Percentiles rank a stretch among this genome's conserved stretches.
Conservation (phyloP, 1,140 invertebrate species). For the Procambarus clarkii region DNA sequence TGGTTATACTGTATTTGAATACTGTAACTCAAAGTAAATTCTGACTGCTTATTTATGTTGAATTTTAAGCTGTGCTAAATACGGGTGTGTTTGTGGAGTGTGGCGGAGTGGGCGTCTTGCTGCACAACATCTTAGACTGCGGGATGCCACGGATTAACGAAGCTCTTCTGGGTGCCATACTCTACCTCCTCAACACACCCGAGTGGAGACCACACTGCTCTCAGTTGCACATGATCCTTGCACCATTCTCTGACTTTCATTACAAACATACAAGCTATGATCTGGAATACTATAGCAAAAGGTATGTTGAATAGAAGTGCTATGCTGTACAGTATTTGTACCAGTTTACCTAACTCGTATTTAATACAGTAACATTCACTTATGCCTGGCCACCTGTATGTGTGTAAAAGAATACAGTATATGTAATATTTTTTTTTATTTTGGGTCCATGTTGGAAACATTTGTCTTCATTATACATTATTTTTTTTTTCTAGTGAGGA, state of each 20-base stretch:
- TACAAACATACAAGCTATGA: constrained; percentile 78
- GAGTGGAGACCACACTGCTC: constrained; percentile 84
- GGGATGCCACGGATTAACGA: constrained; percentile 84
- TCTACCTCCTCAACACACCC: constrained; percentile 91
- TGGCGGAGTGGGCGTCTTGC: constrained; percentile 88
- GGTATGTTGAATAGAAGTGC: constrained; percentile 5
- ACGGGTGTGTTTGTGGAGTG: constrained; percentile 86
- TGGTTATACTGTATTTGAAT: too few relatives aligned
- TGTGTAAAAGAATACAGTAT: too few relatives aligned
- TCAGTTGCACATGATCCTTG: constrained; percentile 88
- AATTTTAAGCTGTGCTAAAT: constrained; percentile 85
- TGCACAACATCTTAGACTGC: constrained; percentile 87
- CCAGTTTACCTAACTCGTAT: too few relatives aligned
- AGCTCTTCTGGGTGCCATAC: constrained; percentile 89
- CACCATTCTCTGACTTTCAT: constrained; percentile 94
- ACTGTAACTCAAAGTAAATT: too few relatives aligned
- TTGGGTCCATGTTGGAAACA: too few relatives aligned
- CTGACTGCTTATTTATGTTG: not conserved
- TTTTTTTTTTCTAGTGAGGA: constrained; percentile 82
- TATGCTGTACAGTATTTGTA: too few relatives aligned
- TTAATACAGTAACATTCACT: too few relatives aligned
- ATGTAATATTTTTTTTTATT: too few relatives aligned
- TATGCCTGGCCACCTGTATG: too few relatives aligned
- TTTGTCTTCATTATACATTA: not conserved
- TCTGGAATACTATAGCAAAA: constrained; percentile 57